Conservation (phyloP, 2,888 invertebrate species). For the Crematogaster levior region DNA sequence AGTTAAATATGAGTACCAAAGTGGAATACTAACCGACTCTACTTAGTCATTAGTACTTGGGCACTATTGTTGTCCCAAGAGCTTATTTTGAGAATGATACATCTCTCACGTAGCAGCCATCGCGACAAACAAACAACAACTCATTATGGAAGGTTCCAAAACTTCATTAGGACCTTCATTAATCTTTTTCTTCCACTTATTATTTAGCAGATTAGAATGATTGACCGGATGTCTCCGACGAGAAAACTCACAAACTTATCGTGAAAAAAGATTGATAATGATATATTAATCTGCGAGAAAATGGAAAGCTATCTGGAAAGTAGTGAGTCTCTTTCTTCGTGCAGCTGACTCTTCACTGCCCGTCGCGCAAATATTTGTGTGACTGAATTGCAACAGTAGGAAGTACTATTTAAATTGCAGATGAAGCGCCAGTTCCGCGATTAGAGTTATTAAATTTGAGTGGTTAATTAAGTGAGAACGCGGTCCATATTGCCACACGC, state of each 20-base stretch:
- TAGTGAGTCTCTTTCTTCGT: neutral
- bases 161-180: conserved; percentile 26
- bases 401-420: conserved; percentile 59
- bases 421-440: conserved; percentile 41
- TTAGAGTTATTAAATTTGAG: conserved; percentile 61
- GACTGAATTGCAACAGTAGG: conserved; percentile 48
- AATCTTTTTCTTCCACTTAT: conserved; percentile 6
- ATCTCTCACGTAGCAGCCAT: conserved; percentile 25
- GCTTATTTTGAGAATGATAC: conserved; percentile 40
- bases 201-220: conserved; percentile 28
- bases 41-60: conserved; percentile 26
- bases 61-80: conserved; percentile 24
- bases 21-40: conserved; percentile 18
- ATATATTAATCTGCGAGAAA: conserved; percentile 14
- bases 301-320: neutral
- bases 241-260: neutral
- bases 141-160: conserved; percentile 7
- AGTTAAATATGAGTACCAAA: conserved; percentile 34
- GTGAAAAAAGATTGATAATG: conserved; percentile 2
- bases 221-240: neutral
- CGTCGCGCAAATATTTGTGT: conserved; percentile 57
- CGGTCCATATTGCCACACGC: neutral
- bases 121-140: conserved; percentile 20
- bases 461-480: conserved; percentile 52
- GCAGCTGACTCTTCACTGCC: conserved; percentile 9